These are phyloP conservation scores for Sebastes alutus DNA, from an alignment of 2,797 vertebrate species.

Conservation along the genomic window DNA sequence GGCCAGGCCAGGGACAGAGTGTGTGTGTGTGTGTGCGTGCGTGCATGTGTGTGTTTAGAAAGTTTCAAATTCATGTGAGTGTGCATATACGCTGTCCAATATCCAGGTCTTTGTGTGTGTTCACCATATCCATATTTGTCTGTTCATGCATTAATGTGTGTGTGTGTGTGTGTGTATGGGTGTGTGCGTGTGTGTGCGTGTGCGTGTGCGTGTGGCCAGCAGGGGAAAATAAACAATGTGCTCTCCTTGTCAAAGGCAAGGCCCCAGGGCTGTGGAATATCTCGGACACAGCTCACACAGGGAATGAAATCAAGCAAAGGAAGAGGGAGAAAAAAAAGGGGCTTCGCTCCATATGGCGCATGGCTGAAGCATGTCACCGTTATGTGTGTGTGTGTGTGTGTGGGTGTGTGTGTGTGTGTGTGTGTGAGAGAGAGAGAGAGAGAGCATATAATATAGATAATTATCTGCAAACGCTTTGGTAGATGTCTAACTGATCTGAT, in stretches of 20 bases:
- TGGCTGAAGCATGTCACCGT: conserved; percentile 41
- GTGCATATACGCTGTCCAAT: not conserved
- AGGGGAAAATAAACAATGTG: conserved; percentile 77
- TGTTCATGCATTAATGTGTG: not conserved
- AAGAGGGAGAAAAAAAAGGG: conserved; percentile 32
- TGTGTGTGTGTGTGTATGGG: not conserved
- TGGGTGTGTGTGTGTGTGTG: not conserved
- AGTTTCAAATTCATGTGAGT: conserved; percentile 14
- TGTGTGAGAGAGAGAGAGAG: not conserved
- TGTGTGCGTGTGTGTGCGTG: not conserved
- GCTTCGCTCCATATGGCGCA: conserved; percentile 46
- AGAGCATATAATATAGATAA: no score
- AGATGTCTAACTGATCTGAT: not conserved
- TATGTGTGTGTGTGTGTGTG: not conserved
- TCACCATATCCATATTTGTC: conserved; percentile 15
- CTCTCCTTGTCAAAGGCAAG: conserved; percentile 71
- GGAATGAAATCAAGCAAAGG: conserved; percentile 60
- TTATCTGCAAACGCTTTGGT: not conserved
- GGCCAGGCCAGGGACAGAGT: conserved; percentile 60
- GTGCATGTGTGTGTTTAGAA: not conserved
- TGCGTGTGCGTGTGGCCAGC: conserved; percentile 39
- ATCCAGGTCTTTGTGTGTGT: conserved; percentile 11
- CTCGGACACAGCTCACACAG: conserved; percentile 60
- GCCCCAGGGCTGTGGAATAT: conserved; percentile 71
- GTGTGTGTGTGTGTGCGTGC: not conserved